These are phyloP conservation scores for Lycaon pictus DNA, from an alignment of 2,113 vertebrate genomes.

Conservation along the genomic window DNA sequence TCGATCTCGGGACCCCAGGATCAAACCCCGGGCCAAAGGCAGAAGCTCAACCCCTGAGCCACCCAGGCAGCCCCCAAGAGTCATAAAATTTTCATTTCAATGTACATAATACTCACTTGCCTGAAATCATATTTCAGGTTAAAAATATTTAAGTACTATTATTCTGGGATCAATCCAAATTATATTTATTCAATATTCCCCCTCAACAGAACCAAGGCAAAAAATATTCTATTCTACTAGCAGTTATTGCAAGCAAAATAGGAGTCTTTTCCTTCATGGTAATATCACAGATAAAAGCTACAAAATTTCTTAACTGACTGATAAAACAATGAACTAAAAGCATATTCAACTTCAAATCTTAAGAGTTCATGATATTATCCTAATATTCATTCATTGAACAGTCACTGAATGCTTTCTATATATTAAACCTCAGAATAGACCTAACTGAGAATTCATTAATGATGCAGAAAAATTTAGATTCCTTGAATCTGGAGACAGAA, in stretches of 20 bases:
- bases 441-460: neutral
- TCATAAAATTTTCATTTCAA: conserved; percentile 45
- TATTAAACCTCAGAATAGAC: neutral
- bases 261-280: neutral
- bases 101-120: neutral
- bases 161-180: neutral
- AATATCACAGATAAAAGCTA: neutral
- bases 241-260: neutral
- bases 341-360: neutral
- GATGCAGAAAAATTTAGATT: neutral
- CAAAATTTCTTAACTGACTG: conserved; percentile 18
- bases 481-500: neutral
- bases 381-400: neutral
- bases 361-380: neutral
- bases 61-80: neutral
- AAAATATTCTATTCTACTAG: neutral
- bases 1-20: no score
- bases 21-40: no score
- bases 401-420: neutral
- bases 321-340: conserved; percentile 30
- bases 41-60: no score
- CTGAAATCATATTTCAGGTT: conserved; percentile 3
- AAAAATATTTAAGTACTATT: neutral
- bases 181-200: neutral
- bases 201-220: neutral